phyloP scores from a whole-genome alignment of 1,140 invertebrate species.

The Battus philenor region DNA sequence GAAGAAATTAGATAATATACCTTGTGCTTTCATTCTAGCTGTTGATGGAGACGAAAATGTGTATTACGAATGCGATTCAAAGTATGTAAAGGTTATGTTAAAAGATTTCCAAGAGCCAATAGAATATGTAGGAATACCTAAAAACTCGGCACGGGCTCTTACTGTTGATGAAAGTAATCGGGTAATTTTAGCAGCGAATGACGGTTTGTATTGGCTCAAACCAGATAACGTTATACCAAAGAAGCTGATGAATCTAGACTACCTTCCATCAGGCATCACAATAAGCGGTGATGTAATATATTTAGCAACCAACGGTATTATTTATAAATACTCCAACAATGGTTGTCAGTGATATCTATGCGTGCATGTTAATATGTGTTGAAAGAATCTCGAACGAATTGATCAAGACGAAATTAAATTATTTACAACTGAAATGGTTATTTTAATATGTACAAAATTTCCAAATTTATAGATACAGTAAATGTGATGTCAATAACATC shows the following conservation, averaged over 20 bases:
- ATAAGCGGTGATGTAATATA: slow-evolving; percentile 43
- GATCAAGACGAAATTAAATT: too few species aligned
- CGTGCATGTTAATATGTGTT: too few species aligned
- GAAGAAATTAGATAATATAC: slow-evolving; percentile 45
- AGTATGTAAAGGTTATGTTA: slow-evolving; percentile 58
- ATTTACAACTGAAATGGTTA: too few species aligned
- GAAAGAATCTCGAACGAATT: too few species aligned
- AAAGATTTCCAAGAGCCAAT: slow-evolving; percentile 62
- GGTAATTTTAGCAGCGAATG: slow-evolving; percentile 56
- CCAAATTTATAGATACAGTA: too few species aligned
- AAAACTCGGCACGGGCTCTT: slow-evolving; percentile 53
- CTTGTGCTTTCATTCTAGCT: slow-evolving; percentile 55
- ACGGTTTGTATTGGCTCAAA: slow-evolving; percentile 57
- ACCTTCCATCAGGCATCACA: slow-evolving; percentile 48
- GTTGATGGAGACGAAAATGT: slow-evolving; percentile 56
- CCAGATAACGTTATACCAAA: slow-evolving; percentile 50
- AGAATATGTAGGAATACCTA: slow-evolving; percentile 59
- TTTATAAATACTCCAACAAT: slow-evolving; percentile 49
- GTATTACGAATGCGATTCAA: slow-evolving; percentile 64
- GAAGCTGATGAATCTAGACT: slow-evolving; percentile 62
- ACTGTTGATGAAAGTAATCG: slow-evolving; percentile 37
- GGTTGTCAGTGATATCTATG: slow-evolving; percentile 19
- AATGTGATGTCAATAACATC: too few species aligned
- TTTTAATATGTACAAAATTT: too few species aligned
- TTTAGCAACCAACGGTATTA: slow-evolving; percentile 46